Evolutionary conservation across 23 tunicate genomes (phyloP).

Genomic region (Aplidium turbinatum): DNA sequence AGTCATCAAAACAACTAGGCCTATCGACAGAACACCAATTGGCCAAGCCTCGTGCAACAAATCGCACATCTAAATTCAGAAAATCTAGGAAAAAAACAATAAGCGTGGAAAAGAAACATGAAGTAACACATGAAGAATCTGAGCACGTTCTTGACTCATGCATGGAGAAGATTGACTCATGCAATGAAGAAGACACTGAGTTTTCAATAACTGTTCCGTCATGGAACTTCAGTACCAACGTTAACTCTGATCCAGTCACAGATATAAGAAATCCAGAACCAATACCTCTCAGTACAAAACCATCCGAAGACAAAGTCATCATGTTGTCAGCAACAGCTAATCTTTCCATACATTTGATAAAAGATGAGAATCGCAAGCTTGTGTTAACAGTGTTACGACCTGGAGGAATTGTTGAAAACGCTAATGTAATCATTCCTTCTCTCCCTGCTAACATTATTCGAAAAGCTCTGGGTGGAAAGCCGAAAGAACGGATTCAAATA

Average conservation of each 20-base stretch:
- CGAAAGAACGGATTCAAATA: slow-evolving; percentile 14
- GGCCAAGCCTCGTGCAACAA: no score
- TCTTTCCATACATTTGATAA: background rate
- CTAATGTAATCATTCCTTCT: background rate
- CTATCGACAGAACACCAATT: no score
- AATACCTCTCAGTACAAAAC: slow-evolving; percentile 42
- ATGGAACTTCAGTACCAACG: slow-evolving; percentile 82
- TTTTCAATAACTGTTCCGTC: no score
- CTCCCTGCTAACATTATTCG: background rate
- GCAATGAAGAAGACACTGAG: no score
- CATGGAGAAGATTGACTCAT: no score
- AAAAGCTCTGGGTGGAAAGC: background rate
- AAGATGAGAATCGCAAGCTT: background rate
- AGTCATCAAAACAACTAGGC: no score
- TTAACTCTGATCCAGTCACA: slow-evolving; percentile 45
- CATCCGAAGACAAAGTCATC: slow-evolving; percentile 24
- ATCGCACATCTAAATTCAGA: no score
- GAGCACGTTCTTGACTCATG: no score
- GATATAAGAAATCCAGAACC: slow-evolving; percentile 29
- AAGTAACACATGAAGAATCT: no score
- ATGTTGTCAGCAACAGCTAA: slow-evolving; percentile 12
- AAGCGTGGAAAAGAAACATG: no score
- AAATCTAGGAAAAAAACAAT: no score
- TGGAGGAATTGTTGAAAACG: background rate
- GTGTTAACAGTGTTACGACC: background rate